These are phyloP conservation scores for Sandelia bainsii DNA, from an alignment of 2,797 vertebrate genomes.

Conservation along the genomic window DNA sequence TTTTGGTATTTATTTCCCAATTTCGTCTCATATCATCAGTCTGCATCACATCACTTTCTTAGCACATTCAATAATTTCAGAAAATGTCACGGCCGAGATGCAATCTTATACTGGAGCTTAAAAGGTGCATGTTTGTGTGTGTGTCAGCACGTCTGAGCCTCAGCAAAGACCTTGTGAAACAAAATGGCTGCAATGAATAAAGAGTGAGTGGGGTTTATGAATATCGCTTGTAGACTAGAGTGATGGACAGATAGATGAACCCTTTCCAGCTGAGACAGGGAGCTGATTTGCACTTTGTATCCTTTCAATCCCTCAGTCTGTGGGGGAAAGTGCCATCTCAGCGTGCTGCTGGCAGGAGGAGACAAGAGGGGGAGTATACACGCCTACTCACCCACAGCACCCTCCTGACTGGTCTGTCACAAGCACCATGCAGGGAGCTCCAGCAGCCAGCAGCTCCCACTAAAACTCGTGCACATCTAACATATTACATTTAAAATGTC, in stretches of 20 bases:
- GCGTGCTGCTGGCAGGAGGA: conserved; percentile 65
- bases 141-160: conserved; percentile 42
- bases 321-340: conserved; percentile 72
- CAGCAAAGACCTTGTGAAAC: conserved; percentile 70
- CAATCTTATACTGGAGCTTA: conserved; percentile 54
- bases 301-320: conserved; percentile 75
- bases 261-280: conserved; percentile 69
- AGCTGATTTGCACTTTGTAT: conserved; percentile 82
- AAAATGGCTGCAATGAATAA: conserved; percentile 78
- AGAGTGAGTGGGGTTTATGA: conserved; percentile 74
- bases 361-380: conserved; percentile 26
- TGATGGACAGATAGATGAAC: conserved; percentile 80
- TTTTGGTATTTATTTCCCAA: conserved; percentile 64
- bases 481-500: conserved; percentile 36
- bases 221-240: conserved; percentile 71
- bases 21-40: conserved; percentile 69
- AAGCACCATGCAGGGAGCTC: conserved; percentile 35
- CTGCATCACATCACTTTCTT: conserved; percentile 57
- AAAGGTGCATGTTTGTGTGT: conserved; percentile 28
- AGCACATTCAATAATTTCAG: conserved; percentile 61
- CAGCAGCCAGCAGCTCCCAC: conserved; percentile 33
- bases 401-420: conserved; percentile 57
- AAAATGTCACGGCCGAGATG: conserved; percentile 54
- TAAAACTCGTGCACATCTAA: conserved; percentile 14
- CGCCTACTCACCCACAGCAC: conserved; percentile 58